A percentile compares a stretch with the other conserved stretches of the same genome.
Evolutionary conservation across 64 coral and sea anemone species (phyloP).

Genomic region (Cladopsammia gracilis): DNA sequence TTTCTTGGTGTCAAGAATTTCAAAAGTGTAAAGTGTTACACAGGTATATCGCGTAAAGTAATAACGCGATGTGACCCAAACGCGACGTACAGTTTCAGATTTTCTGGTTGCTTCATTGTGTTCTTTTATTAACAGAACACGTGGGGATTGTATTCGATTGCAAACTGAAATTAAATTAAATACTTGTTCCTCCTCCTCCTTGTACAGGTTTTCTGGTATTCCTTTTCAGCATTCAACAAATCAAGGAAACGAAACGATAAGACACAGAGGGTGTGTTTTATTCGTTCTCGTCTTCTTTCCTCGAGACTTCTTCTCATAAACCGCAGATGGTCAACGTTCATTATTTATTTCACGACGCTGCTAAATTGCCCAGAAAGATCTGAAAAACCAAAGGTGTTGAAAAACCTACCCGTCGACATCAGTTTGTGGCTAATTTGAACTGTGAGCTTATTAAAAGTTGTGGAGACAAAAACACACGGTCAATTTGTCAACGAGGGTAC

Average conservation of each 20-base stretch:
- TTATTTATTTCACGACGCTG: slow-evolving; percentile 17
- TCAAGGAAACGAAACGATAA: no score
- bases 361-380: slow-evolving; percentile 47
- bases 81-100: not conserved
- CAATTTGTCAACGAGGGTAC: not conserved
- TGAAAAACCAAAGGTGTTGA: slow-evolving; percentile 31
- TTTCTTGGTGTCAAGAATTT: slow-evolving; percentile 17
- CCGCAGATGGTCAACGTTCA: slow-evolving; percentile 4
- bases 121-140: slow-evolving; percentile 7
- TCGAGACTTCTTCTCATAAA: slow-evolving; percentile 1
- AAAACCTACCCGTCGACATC: slow-evolving; percentile 43
- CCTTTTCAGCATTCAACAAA: slow-evolving; percentile 5
- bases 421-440: slow-evolving; percentile 28
- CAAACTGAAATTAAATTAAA: not conserved
- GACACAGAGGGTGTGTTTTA: not conserved
- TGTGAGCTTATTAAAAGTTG: slow-evolving; percentile 20
- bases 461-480: not conserved
- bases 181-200: not conserved
- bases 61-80: not conserved
- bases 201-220: not conserved
- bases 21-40: slow-evolving; percentile 19
- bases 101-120: not conserved
- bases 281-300: not conserved
- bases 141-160: slow-evolving; percentile 31
- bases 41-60: slow-evolving; percentile 8